Base-by-base conservation (phyloP, 2,888 invertebrate genomes). In the Notodonta dromedarius region DNA sequence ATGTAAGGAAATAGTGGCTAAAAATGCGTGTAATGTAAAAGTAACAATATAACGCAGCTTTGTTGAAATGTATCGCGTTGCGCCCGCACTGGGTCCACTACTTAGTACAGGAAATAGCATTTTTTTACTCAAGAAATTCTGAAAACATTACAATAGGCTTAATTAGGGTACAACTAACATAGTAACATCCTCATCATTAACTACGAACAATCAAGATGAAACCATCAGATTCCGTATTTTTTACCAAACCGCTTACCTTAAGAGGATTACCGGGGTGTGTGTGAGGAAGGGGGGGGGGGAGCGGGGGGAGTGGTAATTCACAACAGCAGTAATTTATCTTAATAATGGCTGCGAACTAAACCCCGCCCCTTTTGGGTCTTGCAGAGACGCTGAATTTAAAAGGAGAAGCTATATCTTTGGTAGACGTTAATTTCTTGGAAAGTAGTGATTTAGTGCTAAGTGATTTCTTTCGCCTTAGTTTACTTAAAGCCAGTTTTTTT, bases 331-430 rank as follows among this genome's bases (percentile, higher is more conserved):
- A 87, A 91, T 91, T 90, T 88, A 89, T 92, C 91, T 90, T 83
- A 76, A 86, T 89, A 90, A 91, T 88, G 87, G 83, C 85, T 76
- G 78, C n/a, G n/a, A 8, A 13, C 14, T 74, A 80, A 80, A 81
- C 80, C 78, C 70, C 91, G 90, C 91, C 92, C 85, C 86, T 91
- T 90, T 88, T 87, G 84, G 89, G 87, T 92, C 84, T 79, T 78
- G 70, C 80, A 79, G 79, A 79, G 66, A 82, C 85, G 81, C 74
- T 76, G 84, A 85, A 85, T 87, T 87, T 88, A 84, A 90, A 89
- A 85, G 80, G 78, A 81, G 79, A 76, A 76, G 75, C 73, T 65
- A 83, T 85, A 87, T 86, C 85, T 74, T 74, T 66, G 63, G 64
- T 57, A 69, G 78, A 80, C 86, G 84, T 86, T 88, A 85, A 87